phyloP scores from a whole-genome alignment of 2,113 vertebrate species.

The mouse (Mus musculus) region DNA sequence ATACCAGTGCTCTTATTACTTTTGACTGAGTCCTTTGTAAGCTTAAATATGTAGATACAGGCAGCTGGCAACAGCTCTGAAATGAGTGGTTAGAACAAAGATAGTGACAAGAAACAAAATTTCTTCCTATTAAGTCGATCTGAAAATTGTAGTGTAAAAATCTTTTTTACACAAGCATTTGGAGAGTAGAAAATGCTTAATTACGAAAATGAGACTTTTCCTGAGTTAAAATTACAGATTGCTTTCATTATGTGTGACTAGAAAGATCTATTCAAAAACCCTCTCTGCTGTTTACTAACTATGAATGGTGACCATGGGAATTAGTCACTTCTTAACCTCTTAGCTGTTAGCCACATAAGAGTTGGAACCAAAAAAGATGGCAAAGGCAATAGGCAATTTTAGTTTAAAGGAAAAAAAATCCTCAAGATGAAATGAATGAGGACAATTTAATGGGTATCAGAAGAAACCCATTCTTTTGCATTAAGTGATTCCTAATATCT shows the following conservation, averaged over 20 bases:
- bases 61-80: neutral
- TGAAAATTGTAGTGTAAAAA: neutral
- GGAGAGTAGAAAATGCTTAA: neutral
- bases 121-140: neutral
- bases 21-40: neutral
- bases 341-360: neutral
- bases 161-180: neutral
- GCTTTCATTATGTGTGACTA: neutral
- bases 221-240: neutral
- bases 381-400: neutral
- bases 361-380: neutral
- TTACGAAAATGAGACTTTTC: neutral
- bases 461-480: neutral
- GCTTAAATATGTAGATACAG: neutral
- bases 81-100: neutral
- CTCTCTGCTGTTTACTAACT: neutral
- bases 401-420: neutral
- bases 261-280: neutral
- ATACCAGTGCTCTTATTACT: neutral
- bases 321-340: constrained; percentile 16
- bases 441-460: neutral
- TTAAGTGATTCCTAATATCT: neutral
- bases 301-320: neutral
- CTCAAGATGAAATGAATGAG: neutral
- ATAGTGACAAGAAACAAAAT: neutral